Base-by-base conservation (phyloP, 2,888 invertebrate species). In the Drosophila testacea region DNA sequence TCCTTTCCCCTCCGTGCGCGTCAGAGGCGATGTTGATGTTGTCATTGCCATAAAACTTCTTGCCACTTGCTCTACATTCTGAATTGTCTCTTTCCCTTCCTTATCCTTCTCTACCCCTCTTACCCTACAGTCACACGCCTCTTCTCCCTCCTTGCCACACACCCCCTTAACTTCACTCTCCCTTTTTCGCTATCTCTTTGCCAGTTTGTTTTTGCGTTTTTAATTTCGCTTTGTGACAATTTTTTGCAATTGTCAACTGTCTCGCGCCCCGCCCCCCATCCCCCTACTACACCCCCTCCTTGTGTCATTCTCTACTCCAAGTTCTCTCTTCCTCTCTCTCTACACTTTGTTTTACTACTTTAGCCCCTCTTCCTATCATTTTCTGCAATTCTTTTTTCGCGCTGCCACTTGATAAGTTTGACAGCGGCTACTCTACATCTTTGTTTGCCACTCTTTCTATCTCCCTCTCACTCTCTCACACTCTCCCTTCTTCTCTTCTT, bases 391-490 rank as follows among this genome's bases (percentile, higher is more conserved):
- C 63, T 65, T 62, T 62, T 75, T 79, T 77, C 77, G 83, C 88
- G 77, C 73, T 77, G 83, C 83, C 88, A 78, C 86, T 84, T 88
- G 83, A 83, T 83, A 86, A 88, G 83, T 88, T 86, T 88, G 89
- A 84, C 83, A 84, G 84, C 78, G 83, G 89, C 87, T 86, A 86
- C 69, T 68, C 66, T 64, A 71, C 73, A 85, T 66, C 56, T 64
- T 63, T 68, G 64, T 74, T 5, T 38, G 7, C 16, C 4, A 42
- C 34, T 30, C 27, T 9, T 9, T 13, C 10, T 34, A 22, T 2
- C 42, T 34, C 22, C 38, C 32, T n/a, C 32, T 28, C 56, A 1
- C n/a, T 30, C 47, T 9, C 47, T 16, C 27, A 6, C 56, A 41
- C 47, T 34, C 55, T 34, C 57, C 27, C 11, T 41, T 27, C 32